phyloP scores from a whole-genome alignment of 2,888 invertebrate genomes.

The Acholoe squamosa region DNA sequence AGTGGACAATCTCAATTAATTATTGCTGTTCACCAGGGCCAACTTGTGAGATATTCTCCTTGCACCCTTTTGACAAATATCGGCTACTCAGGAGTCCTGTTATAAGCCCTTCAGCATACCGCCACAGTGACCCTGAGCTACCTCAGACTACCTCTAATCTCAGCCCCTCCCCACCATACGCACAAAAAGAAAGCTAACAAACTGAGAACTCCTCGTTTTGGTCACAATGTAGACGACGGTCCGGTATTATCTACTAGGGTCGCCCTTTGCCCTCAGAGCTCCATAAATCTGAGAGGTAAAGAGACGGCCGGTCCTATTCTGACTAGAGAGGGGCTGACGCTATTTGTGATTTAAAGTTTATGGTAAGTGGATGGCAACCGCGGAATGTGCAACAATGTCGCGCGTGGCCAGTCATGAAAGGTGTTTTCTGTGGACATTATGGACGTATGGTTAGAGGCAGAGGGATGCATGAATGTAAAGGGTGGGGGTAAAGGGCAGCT shows the following conservation, averaged over 20 bases:
- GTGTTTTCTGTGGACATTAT: background rate
- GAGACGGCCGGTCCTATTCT: background rate
- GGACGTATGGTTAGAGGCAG: background rate
- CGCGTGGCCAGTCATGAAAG: background rate
- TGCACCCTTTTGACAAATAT: too few species aligned
- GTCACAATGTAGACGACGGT: background rate
- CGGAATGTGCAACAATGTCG: conserved; percentile 25
- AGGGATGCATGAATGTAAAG: background rate
- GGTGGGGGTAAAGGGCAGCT: background rate
- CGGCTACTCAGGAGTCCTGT: too few species aligned
- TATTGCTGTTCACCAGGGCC: too few species aligned
- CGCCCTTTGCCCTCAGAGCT: background rate
- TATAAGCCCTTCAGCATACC: too few species aligned
- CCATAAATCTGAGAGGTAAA: background rate
- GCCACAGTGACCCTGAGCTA: too few species aligned
- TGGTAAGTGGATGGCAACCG: conserved; percentile 29
- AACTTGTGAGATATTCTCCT: too few species aligned
- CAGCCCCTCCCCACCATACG: background rate
- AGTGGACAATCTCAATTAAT: too few species aligned
- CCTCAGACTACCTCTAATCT: background rate
- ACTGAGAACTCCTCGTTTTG: too few species aligned
- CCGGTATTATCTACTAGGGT: background rate
- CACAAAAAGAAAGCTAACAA: too few species aligned
- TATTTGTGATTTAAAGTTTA: conserved; percentile 2
- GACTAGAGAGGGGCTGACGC: background rate